phyloP scores from a whole-genome alignment of 2,888 invertebrate species.

The Microctonus hyperodae region DNA sequence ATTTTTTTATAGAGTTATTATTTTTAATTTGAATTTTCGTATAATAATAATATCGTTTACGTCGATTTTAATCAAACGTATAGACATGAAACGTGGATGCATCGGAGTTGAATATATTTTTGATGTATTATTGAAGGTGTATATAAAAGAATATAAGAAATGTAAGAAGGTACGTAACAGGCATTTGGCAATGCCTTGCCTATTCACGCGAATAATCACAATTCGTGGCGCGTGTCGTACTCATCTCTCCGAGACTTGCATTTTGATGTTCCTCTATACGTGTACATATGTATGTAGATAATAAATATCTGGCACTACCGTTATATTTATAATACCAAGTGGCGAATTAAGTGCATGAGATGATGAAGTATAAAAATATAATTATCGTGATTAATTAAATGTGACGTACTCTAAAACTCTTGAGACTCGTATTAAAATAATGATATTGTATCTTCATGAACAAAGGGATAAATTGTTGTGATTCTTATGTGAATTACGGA shows the following conservation, averaged over 20 bases:
- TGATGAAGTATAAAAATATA: neutral
- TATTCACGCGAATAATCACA: conserved; percentile 36
- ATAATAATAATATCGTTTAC: neutral
- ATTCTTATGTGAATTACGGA: no score
- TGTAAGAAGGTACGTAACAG: conserved; percentile 4
- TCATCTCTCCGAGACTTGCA: conserved; percentile 26
- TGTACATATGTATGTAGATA: neutral
- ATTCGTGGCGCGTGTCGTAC: conserved; percentile 39
- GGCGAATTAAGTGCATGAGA: no score
- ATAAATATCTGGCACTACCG: no score
- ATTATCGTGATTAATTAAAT: no score
- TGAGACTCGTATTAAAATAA: no score
- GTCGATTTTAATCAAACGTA: neutral
- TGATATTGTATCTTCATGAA: no score
- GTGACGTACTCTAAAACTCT: no score
- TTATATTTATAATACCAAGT: no score
- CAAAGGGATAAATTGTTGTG: no score
- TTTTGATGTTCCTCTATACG: neutral
- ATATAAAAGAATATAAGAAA: conserved; percentile 11
- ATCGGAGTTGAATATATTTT: neutral
- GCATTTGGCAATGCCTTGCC: conserved; percentile 36
- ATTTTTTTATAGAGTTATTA: neutral
- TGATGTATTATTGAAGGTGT: neutral
- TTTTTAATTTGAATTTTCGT: neutral
- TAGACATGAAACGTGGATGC: no score